Evolutionary conservation across 2,113 vertebrate genomes (phyloP).

Genomic region (Gopherus flavomarginatus): DNA sequence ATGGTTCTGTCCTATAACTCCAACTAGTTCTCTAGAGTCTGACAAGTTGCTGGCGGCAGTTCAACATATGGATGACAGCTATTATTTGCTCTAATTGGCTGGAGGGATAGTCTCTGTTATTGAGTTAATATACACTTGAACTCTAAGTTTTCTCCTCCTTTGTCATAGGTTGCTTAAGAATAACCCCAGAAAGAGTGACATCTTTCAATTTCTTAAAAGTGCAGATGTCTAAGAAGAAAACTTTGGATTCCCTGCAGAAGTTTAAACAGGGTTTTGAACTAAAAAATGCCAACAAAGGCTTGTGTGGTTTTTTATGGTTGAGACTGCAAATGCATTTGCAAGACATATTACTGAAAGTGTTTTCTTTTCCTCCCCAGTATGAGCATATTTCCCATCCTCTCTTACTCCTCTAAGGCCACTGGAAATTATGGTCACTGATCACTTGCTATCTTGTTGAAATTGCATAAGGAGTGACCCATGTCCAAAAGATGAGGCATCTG

Average conservation of each 20-base stretch:
- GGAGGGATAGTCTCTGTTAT: neutral
- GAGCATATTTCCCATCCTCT: neutral
- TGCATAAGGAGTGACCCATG: neutral
- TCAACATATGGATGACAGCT: no score
- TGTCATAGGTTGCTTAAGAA: neutral
- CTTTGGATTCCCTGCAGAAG: neutral
- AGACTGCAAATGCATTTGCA: neutral
- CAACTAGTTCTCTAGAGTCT: accelerated
- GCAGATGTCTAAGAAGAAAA: neutral
- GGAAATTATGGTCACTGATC: neutral
- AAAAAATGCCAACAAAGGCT: accelerated
- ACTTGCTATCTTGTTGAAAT: neutral
- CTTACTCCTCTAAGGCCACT: neutral
- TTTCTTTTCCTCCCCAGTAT: neutral
- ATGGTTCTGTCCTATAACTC: neutral
- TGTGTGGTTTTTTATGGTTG: accelerated
- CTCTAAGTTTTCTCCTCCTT: neutral
- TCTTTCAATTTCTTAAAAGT: neutral
- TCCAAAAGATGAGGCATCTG: neutral
- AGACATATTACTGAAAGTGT: neutral
- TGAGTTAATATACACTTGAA: neutral
- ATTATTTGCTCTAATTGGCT: neutral
- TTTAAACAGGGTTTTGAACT: accelerated
- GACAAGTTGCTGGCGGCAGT: neutral
- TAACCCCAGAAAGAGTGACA: neutral